phyloP scores from a whole-genome alignment of 2,888 invertebrate species.

The Galerucella calmariensis region DNA sequence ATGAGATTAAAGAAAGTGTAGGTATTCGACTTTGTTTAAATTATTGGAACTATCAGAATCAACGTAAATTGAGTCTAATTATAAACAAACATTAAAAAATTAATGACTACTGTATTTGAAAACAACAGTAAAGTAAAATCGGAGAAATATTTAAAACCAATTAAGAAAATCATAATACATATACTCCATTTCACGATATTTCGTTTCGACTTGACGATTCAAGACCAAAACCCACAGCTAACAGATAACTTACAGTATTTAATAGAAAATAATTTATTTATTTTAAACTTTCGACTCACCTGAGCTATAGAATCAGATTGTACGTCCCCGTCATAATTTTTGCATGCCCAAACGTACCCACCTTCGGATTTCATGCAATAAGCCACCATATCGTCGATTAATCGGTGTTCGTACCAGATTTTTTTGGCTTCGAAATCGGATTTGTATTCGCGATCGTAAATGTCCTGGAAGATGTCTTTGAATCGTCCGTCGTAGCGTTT shows the following conservation, averaged over 20 bases:
- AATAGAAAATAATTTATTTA: not conserved
- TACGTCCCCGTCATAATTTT: conserved; percentile 99
- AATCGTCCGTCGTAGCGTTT: conserved; percentile 66
- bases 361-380: conserved; percentile 98
- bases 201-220: no score
- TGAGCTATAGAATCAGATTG: conserved; percentile 99
- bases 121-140: no score
- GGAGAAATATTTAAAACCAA: no score
- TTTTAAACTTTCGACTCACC: conserved; percentile 42
- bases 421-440: conserved; percentile 82
- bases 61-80: no score
- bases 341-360: conserved; percentile 99
- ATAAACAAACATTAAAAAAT: no score
- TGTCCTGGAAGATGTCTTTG: conserved; percentile 67
- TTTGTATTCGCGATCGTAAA: conserved; percentile 92
- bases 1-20: not conserved
- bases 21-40: no score
- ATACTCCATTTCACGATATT: no score
- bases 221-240: no score
- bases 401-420: conserved; percentile 97
- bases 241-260: no score
- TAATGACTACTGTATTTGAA: no score
- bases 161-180: no score
- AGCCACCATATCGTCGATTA: conserved; percentile 99
- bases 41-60: no score